phyloP scores from a whole-genome alignment of 2,113 vertebrate species.

The Pangasianodon hypophthalmus region DNA sequence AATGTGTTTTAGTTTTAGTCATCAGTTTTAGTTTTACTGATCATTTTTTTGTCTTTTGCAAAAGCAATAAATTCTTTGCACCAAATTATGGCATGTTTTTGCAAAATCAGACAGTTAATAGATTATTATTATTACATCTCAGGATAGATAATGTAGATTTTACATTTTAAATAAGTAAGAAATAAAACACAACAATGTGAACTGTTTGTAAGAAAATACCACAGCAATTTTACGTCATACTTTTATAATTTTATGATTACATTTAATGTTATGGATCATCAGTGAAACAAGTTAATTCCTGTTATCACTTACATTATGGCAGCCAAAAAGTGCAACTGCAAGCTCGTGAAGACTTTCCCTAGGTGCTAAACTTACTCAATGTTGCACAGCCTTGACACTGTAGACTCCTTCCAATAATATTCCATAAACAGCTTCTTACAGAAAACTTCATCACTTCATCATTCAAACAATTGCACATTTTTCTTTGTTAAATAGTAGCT shows the following conservation, averaged over 20 bases:
- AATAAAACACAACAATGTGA: neutral
- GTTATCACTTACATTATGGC: neutral
- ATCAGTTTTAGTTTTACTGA: neutral
- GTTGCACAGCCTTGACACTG: neutral
- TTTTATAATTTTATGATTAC: neutral
- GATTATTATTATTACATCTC: neutral
- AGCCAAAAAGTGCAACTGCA: neutral
- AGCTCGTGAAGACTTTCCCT: neutral
- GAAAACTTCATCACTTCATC: neutral
- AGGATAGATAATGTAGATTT: neutral
- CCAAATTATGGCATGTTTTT: neutral
- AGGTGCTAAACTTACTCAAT: neutral
- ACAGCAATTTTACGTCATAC: neutral
- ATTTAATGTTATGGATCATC: neutral
- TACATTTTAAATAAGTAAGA: neutral
- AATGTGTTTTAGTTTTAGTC: neutral
- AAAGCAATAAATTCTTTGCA: too few relatives aligned
- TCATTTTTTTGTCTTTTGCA: neutral
- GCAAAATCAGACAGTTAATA: neutral
- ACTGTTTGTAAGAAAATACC: neutral
- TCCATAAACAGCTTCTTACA: neutral
- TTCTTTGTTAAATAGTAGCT: neutral
- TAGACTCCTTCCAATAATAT: neutral
- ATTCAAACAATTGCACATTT: neutral
- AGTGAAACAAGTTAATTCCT: neutral